Evolutionary conservation across 2,888 invertebrate species (phyloP), one percentile per base, ranked within the genome.

Genomic region (Amiota minor): DNA sequence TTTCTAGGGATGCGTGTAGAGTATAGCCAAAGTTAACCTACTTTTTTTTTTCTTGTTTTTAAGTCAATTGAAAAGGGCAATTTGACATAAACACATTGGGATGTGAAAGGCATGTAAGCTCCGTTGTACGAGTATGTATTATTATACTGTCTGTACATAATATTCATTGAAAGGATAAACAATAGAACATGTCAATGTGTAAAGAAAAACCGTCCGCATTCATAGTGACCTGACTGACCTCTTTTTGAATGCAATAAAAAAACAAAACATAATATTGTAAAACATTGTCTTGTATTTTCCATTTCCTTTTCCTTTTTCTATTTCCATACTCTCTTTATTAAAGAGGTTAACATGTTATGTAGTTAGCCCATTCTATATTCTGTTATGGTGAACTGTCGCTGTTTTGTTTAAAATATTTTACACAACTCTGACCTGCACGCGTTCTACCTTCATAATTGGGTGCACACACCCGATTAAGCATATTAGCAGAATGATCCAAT

Each of bases 401-500:
- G 53, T 53, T 53, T 53, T 53, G 53, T 53, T 16, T 6, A 56
- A 56, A 56, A 56, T 8, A 56, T 16, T 56, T 56, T 56, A 56
- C 56, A 56, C 56, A 56, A 56, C 16, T 20, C 16, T 18, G 56
- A 8, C 56, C 56, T 18, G 18, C 16, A 56, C 16, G 10, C 16
- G 18, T 16, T 8, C 59, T 1, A 59, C 18, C 11, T 20, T 50
- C 14, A 50, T 59, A 20, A 59, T 35, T 35, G 50, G 50, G 67
- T 68, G 67, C 67, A 68, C 53, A 68, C 67, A 68, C 49, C 67
- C 53, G 67, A 68, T 68, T 68, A 68, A 68, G 67, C 67, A 68
- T 68, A 53, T 68, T 68, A 68, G 50, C 35, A 68, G 3, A 49
- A 49, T 23, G 62, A 62, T 9, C 45, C 62, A 65, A 65, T 18